Base-by-base conservation (phyloP, 2,888 invertebrate genomes). In the Clepsis dumicolana region DNA sequence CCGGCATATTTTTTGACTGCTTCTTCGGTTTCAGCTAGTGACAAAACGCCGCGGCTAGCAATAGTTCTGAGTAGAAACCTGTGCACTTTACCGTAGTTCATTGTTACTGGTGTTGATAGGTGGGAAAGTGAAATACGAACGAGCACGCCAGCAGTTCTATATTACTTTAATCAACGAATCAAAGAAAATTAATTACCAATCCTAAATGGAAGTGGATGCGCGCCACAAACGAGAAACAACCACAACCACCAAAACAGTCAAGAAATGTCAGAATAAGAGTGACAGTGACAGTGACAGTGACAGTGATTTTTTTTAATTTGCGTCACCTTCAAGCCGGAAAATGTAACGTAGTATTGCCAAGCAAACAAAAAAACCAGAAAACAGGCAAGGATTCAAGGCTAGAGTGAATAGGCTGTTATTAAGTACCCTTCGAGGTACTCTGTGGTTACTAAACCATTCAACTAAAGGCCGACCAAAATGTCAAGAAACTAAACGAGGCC, bases 1-100 rank as follows among this genome's bases (percentile, higher is more conserved):
- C 90, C 87, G 65, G 75, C 66, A 72, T 77, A 80, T 12, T 75
- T 74, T 21, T 77, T 72, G 18, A 90, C 35, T 62, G 80, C 68
- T 72, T 77, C 72, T 59, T 83, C 74, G 10, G 84, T 78, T 71
- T 91, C 87, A n/a, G 71, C 48, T 5, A 88, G 35, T 4, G 86
- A 72, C 59, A 93, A 69, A n/a, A 89, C 90, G 29, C 93, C 92
- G 27, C 83, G 84, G 71, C 88, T 87, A 8, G 89, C 88, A 8
- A 92, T 73, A 12, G 89, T 83, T 70, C 91, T 80, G 8, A 93
- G 74, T 54, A 93, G 75, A 74, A 83, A 89, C 70, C 88, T 82
- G 71, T 92, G 91, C 10, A 82, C 64, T 21, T 74, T 76, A 25
- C 82, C 83, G 77, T 91, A 91, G 56, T 68, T 66, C 91, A 90